phyloP scores from a whole-genome alignment of 1,140 invertebrate genomes.

The Archegozetes longisetosus region DNA sequence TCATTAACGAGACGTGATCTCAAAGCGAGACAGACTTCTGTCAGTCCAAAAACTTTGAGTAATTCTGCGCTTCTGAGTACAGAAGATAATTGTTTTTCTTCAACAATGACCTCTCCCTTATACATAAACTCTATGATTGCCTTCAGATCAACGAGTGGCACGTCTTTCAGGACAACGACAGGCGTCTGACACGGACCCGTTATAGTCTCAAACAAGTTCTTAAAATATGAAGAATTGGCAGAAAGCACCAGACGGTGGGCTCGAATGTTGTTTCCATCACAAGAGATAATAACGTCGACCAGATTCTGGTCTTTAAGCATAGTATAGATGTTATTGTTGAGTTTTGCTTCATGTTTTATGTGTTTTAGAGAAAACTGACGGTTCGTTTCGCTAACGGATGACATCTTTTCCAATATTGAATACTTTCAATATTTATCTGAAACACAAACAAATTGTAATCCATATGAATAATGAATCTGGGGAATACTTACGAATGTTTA shows the following conservation, averaged over 20 bases:
- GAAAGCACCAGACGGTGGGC: slow-evolving; percentile 79
- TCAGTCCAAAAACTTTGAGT: slow-evolving; percentile 64
- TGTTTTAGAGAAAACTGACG: too few relatives aligned
- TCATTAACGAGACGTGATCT: too few relatives aligned
- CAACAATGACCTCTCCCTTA: slow-evolving; percentile 71
- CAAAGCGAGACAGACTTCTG: too few relatives aligned
- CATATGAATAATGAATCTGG: too few relatives aligned
- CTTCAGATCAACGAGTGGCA: slow-evolving; percentile 60
- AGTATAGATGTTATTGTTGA: too few relatives aligned
- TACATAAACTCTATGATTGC: slow-evolving; percentile 82
- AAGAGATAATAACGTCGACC: slow-evolving; percentile 77
- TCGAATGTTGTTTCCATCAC: slow-evolving; percentile 83
- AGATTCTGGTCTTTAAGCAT: slow-evolving; percentile 35
- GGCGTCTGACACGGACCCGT: slow-evolving; percentile 58
- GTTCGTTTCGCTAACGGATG: too few relatives aligned
- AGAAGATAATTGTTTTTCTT: slow-evolving; percentile 57
- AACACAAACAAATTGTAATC: too few relatives aligned
- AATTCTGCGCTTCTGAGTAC: slow-evolving; percentile 63
- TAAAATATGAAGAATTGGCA: slow-evolving; percentile 35
- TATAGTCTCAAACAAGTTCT: background rate
- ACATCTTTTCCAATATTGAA: too few relatives aligned
- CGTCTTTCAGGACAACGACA: slow-evolving; percentile 63
- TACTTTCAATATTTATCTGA: too few relatives aligned
- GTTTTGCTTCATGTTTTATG: too few relatives aligned
- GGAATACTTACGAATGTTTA: too few relatives aligned